phyloP scores from a whole-genome alignment of 2,797 vertebrate species.

The Rhynchonycteris naso region DNA sequence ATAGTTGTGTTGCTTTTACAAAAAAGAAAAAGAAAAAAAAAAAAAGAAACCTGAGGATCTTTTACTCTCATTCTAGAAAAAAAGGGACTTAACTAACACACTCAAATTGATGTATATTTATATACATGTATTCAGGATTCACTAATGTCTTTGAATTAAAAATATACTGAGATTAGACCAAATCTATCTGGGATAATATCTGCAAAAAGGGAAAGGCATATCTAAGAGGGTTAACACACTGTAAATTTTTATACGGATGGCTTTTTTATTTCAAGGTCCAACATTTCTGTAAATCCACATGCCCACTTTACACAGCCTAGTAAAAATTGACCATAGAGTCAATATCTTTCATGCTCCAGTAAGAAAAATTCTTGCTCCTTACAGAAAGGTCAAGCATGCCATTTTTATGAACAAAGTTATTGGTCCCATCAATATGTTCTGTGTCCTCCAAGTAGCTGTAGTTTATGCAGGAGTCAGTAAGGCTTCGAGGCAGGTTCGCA shows the following conservation, averaged over 20 bases:
- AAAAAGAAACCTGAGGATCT: constrained; percentile 35
- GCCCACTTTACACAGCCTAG: not conserved
- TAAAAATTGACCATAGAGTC: not conserved
- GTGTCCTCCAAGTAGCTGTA: constrained; percentile 97
- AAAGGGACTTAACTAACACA: not conserved
- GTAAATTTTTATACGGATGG: not conserved
- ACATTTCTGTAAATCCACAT: constrained; percentile 6
- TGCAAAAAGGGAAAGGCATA: not conserved
- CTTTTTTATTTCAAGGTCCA: constrained; percentile 22
- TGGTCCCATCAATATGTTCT: constrained; percentile 97
- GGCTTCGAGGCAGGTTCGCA: constrained; percentile 96
- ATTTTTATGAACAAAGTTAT: constrained; percentile 98
- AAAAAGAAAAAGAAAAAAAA: constrained; percentile 52
- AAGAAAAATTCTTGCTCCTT: constrained; percentile 75
- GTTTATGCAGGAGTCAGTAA: constrained; percentile 99
- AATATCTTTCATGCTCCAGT: not conserved
- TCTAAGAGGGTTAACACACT: not conserved
- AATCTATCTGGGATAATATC: not conserved
- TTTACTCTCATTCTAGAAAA: constrained; percentile 5
- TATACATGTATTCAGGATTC: not conserved
- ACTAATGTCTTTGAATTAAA: constrained; percentile 22
- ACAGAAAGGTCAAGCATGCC: constrained; percentile 99
- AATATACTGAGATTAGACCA: constrained; percentile 17
- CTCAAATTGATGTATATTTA: not conserved
- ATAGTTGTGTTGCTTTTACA: constrained; percentile 30